Base-by-base conservation (phyloP, 2,113 vertebrate genomes). In the Rutilus rutilus region DNA sequence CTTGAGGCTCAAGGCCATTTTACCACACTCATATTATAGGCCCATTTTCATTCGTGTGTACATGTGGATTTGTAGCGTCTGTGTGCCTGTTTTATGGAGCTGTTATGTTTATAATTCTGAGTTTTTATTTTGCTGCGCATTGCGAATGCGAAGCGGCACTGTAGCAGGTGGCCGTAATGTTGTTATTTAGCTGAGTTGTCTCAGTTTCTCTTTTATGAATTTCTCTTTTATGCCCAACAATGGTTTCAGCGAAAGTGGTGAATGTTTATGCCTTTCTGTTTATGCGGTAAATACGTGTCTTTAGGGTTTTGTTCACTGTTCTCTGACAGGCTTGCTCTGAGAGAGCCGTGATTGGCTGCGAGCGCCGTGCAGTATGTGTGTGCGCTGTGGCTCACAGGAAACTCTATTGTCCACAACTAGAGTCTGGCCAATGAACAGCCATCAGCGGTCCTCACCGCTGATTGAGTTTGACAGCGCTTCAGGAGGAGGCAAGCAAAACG, bases 291-390 rank as follows among this genome's bases (percentile, higher is more conserved):
- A 83, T 79, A 84, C 79, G 36, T 84, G 67, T 82, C 42, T 73
- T 33, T 33, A 33, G 54, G 82, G 84, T 74, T 87, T 85, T 91
- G 90, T 91, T 95, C 92, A 92, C 92, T 12, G 30, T 52, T 89
- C 45, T 94, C 92, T 92, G 92, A 92, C 91, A 94, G 92, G 92
- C 91, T 88, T 93, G 93, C 94, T 93, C 92, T 89, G 84, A 92
- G 92, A 96, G 96, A 96, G 98, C 97, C 97, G 97, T 98, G 98
- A 98, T 98, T 98, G 97, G 97, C 98, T 98, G 97, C 97, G 97
- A 98, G 98, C 50, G 7, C 54, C 4, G 11, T 23, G 30, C 54
- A 52, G 86, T 88, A 91, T 96, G 91, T 94, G 84, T 86, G 84
- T 97, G 97, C 87, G 96, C 91, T 95, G 96, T 95, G 94, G 96